Evolutionary conservation across 2,797 vertebrate species (phyloP).

Genomic region (Linurgus olivaceus): DNA sequence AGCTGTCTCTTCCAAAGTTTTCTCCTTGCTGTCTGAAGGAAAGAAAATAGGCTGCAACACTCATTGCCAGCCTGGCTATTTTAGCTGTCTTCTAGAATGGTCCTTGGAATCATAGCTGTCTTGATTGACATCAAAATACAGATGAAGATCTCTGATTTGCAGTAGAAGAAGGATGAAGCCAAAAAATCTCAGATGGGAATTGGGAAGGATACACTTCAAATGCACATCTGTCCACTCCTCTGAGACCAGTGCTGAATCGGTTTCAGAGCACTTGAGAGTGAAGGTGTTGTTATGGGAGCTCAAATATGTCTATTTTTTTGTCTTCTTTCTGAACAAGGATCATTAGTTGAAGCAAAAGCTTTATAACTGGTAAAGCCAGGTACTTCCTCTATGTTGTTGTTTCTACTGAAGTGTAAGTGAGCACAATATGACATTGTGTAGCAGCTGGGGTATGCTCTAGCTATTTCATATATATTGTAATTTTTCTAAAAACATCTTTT

Average conservation of each 20-base stretch:
- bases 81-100: background rate
- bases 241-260: background rate
- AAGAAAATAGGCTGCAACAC: background rate
- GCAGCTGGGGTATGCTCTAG: background rate
- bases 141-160: background rate
- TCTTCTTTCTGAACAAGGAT: background rate
- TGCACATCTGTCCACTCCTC: background rate
- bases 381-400: background rate
- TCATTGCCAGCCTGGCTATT: background rate
- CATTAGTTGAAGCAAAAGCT: background rate
- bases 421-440: background rate
- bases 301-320: background rate
- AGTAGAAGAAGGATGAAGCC: background rate
- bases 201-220: background rate
- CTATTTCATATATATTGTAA: background rate
- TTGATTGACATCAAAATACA: background rate
- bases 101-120: background rate
- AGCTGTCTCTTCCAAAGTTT: background rate
- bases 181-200: background rate
- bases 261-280: background rate
- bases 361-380: background rate
- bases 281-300: background rate
- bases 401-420: background rate
- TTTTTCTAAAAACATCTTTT: background rate
- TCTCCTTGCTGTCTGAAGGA: background rate